Evolutionary conservation across 1,140 invertebrate species (phyloP).

Genomic region (Drosophila littoralis): DNA sequence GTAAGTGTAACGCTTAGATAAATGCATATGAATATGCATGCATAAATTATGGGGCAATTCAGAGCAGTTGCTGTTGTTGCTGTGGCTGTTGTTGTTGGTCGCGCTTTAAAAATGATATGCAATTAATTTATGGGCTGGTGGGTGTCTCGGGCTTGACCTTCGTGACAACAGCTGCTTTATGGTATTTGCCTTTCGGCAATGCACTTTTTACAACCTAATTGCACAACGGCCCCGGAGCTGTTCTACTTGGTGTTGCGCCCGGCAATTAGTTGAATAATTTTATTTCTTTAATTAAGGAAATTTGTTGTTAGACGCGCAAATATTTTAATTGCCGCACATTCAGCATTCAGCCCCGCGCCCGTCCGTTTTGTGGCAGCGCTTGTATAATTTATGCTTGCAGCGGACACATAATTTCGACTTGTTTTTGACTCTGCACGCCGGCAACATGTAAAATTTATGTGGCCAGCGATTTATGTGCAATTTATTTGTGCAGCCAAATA

Average conservation of each 20-base stretch:
- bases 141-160: slow-evolving; percentile 35
- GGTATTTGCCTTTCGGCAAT: slow-evolving; percentile 21
- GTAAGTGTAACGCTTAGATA: slow-evolving; percentile 34
- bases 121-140: slow-evolving; percentile 41
- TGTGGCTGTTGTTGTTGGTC: slow-evolving; percentile 16
- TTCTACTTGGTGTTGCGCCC: slow-evolving; percentile 6
- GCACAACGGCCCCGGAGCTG: slow-evolving; percentile 15
- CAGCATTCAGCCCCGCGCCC: neutral
- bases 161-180: slow-evolving; percentile 6
- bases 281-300: slow-evolving; percentile 72
- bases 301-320: slow-evolving; percentile 60
- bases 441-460: slow-evolving; percentile 80
- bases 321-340: slow-evolving; percentile 73
- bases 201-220: slow-evolving; percentile 27
- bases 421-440: slow-evolving; percentile 68
- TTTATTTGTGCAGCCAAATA: slow-evolving; percentile 78
- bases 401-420: slow-evolving; percentile 74
- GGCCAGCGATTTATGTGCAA: slow-evolving; percentile 80
- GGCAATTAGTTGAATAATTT: slow-evolving; percentile 41
- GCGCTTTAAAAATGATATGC: slow-evolving; percentile 42
- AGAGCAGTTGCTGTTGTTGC: slow-evolving; percentile 22
- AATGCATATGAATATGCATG: neutral
- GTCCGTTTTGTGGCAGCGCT: slow-evolving; percentile 14
- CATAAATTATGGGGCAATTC: slow-evolving; percentile 43
- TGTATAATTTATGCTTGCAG: slow-evolving; percentile 72